Conservation (phyloP, 2,797 vertebrate genomes). For the Characodon lateralis region DNA sequence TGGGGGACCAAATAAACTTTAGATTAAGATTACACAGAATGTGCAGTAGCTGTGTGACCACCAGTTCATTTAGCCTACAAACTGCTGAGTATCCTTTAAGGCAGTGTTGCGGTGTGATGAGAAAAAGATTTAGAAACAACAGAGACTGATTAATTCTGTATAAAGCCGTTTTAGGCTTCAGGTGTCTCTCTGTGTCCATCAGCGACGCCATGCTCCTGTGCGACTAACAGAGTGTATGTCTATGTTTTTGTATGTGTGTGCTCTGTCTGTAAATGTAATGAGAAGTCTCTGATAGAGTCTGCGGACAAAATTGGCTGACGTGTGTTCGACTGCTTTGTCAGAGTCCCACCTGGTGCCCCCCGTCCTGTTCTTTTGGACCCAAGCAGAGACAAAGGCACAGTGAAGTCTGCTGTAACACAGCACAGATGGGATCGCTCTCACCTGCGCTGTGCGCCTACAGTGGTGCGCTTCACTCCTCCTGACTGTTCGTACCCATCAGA, state of each 20-base stretch:
- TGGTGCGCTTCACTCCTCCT: slow-evolving; percentile 31
- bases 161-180: slow-evolving; percentile 21
- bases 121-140: not conserved
- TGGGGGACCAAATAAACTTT: not conserved
- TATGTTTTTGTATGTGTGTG: slow-evolving; percentile 12
- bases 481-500: slow-evolving; percentile 58
- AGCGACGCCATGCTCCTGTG: not conserved
- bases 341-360: slow-evolving; percentile 59
- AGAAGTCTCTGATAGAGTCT: slow-evolving; percentile 15
- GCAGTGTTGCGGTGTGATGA: not conserved
- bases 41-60: not conserved
- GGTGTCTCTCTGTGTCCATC: slow-evolving; percentile 21
- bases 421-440: slow-evolving; percentile 63
- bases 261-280: slow-evolving; percentile 7
- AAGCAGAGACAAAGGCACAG: slow-evolving; percentile 39
- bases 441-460: slow-evolving; percentile 23
- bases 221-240: not conserved
- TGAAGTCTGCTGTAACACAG: slow-evolving; percentile 63
- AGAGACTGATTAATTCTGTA: slow-evolving; percentile 7
- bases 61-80: not conserved
- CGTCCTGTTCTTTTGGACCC: slow-evolving; percentile 37
- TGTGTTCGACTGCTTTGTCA: slow-evolving; percentile 24
- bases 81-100: not conserved
- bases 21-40: not conserved
- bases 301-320: slow-evolving; percentile 1